Percentiles rank a stretch among this genome's conserved stretches.
phyloP scores from a whole-genome alignment of 2,797 vertebrate species.

The Pangasius mekongensis region DNA sequence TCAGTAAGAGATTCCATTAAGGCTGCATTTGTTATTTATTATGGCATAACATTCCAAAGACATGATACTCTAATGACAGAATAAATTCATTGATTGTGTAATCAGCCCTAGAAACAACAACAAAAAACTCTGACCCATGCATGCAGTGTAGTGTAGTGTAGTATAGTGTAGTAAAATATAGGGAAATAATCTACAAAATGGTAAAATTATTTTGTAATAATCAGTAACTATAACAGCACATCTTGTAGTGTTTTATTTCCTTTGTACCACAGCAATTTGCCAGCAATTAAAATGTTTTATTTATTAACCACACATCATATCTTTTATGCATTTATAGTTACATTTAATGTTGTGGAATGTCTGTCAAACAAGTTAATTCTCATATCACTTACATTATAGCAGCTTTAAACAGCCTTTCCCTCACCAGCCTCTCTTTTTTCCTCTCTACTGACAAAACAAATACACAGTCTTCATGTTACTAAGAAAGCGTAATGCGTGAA shows the following conservation, averaged over 20 bases:
- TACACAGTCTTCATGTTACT: background rate
- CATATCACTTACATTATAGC: background rate
- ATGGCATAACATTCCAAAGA: background rate
- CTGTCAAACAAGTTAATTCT: background rate
- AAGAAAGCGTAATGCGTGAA: background rate
- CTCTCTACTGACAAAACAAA: background rate
- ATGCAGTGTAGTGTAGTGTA: background rate
- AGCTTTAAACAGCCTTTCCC: background rate
- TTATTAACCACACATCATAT: background rate
- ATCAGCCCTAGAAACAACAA: background rate
- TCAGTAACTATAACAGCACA: background rate
- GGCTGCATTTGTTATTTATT: background rate
- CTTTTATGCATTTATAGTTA: background rate
- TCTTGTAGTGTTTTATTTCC: background rate
- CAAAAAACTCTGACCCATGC: no score
- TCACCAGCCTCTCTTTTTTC: no score
- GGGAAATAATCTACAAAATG: background rate
- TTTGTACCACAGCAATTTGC: background rate
- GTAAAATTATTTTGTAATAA: no score
- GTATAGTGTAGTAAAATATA: background rate
- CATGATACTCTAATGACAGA: background rate
- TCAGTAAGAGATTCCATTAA: background rate
- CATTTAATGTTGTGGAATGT: background rate
- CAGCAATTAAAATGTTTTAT: background rate
- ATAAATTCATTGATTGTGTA: background rate